Conservation (phyloP, 2,888 invertebrate genomes). For the Venusia cambrica region DNA sequence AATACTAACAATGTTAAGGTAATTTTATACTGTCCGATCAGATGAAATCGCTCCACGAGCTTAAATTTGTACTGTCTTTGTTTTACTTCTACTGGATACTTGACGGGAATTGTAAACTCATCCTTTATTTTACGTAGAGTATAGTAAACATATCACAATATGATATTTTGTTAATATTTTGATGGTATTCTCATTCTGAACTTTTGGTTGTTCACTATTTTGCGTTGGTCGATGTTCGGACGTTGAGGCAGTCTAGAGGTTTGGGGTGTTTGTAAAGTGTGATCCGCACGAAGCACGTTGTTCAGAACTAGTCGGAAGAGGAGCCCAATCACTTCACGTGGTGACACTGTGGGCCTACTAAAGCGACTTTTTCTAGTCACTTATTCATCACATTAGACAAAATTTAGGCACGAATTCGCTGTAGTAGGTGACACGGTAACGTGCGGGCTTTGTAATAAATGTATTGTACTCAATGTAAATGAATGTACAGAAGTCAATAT, state of each 20-base stretch:
- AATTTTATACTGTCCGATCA: slow-evolving; percentile 36
- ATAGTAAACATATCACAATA: slow-evolving; percentile 33
- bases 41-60: slow-evolving; percentile 27
- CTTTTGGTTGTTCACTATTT: slow-evolving; percentile 5
- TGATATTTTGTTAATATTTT: slow-evolving; percentile 22
- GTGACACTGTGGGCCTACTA: slow-evolving; percentile 14
- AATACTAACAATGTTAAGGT: slow-evolving; percentile 52
- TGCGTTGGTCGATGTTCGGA: slow-evolving; percentile 7
- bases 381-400: slow-evolving; percentile 9
- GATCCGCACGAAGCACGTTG: too few species aligned
- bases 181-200: slow-evolving; percentile 6
- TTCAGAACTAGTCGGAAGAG: too few species aligned
- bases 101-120: slow-evolving; percentile 14
- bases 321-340: too few species aligned
- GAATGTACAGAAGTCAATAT: slow-evolving; percentile 22
- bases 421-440: slow-evolving; percentile 18
- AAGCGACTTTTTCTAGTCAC: slow-evolving; percentile 21
- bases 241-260: slow-evolving; percentile 3
- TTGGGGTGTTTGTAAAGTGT: too few species aligned
- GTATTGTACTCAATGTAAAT: slow-evolving; percentile 16
- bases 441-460: slow-evolving; percentile 14
- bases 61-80: slow-evolving; percentile 23
- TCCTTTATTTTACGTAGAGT: slow-evolving; percentile 23
- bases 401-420: slow-evolving; percentile 17
- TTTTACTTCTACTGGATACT: slow-evolving; percentile 13